Evolutionary conservation across 2,113 vertebrate species (phyloP), one percentile per base, ranked within the genome.

Genomic region (Gavia stellata): DNA sequence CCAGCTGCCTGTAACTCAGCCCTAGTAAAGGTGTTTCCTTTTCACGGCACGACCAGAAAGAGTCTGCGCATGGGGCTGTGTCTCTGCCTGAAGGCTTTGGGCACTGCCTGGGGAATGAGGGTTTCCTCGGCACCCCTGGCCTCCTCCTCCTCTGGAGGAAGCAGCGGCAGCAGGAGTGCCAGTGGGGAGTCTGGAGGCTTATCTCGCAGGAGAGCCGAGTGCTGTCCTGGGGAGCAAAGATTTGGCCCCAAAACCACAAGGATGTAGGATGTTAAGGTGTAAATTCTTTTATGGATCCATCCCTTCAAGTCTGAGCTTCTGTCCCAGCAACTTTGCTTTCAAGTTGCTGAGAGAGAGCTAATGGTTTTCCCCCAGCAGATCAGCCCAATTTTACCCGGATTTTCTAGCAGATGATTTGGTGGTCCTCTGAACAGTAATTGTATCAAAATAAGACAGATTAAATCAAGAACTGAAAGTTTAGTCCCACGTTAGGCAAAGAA

Each of bases 1-100:
- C 14, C 1, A 0, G 9, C 20, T 1, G 3, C 7, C 86, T 1
- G 0, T 38, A 44, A 38, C 36, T 16, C 4, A 0, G 15, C n/a
- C 25, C 33, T 23, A 40, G 68, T 36, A 45, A 63, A 58, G 40
- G 18, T 0, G 3, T 38, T 53, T 36, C 45, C 17, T 75, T 55
- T 55, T 45, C n/a, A 34, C 1, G 9, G 70, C 58, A 42, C 1
- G 3, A 58, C 5, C 31, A 53, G 31, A 49, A 40, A 53, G 13
- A 59, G 47, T 42, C 13, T 50, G 31, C 0, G 1, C 9, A 7
- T 16, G 40, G 7, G 44, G 15, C 3, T 29, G 34, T 23, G 15
- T 16, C 77, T 52, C 56, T 44, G 38, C 44, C 38, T 23, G 45
- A 86, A 70, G 3, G 62, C 55, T 86, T 14, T 42, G 58, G 55